Conservation (phyloP, 2,888 invertebrate genomes). For the Serrognathus titanus region DNA sequence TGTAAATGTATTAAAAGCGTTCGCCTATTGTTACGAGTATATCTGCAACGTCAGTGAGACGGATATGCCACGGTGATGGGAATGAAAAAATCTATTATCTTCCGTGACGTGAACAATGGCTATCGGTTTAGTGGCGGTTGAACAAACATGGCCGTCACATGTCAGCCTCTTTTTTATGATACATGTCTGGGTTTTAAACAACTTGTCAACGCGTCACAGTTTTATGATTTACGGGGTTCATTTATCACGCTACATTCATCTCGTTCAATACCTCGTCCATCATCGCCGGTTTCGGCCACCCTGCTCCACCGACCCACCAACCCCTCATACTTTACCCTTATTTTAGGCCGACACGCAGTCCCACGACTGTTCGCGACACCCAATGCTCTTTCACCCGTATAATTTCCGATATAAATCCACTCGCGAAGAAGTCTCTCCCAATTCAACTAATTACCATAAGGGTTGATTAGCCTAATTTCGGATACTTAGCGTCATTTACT, state of each 20-base stretch:
- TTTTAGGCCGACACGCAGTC: neutral
- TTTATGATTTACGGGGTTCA: conserved; percentile 30
- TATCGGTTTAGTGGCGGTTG: conserved; percentile 1
- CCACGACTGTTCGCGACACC: too few species aligned
- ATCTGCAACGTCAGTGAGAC: too few species aligned
- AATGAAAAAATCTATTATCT: neutral
- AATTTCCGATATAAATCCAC: too few species aligned
- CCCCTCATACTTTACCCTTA: neutral
- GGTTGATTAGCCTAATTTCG: too few species aligned
- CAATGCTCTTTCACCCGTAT: too few species aligned
- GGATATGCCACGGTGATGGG: too few species aligned
- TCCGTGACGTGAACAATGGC: neutral
- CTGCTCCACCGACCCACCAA: too few species aligned
- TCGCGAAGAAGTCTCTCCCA: too few species aligned
- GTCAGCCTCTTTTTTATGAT: conserved; percentile 14
- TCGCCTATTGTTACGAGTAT: too few species aligned
- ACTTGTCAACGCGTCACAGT: conserved; percentile 29
- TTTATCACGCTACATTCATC: conserved; percentile 32
- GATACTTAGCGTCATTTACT: too few species aligned
- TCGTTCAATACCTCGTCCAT: conserved; percentile 38
- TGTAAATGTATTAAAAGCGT: too few species aligned
- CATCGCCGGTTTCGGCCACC: conserved; percentile 21
- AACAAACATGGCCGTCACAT: conserved; percentile 2
- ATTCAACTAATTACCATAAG: too few species aligned
- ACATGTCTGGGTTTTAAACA: conserved; percentile 26